phyloP scores from a whole-genome alignment of 2,797 vertebrate species.

The Prunella strophiata region DNA sequence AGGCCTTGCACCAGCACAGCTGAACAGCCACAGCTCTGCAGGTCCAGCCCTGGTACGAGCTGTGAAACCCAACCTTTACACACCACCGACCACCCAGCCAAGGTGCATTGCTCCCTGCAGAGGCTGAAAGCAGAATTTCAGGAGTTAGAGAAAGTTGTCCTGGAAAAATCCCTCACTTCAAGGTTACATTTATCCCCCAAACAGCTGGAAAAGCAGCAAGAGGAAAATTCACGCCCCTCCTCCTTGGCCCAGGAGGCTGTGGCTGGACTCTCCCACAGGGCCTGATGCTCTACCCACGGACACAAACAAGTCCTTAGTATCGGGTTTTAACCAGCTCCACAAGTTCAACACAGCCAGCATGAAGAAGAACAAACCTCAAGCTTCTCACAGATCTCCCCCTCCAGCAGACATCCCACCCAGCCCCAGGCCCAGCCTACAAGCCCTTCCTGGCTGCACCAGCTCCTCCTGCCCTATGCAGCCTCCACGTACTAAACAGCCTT shows the following conservation, averaged over 20 bases:
- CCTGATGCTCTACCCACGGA: not conserved
- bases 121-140: not conserved
- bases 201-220: not conserved
- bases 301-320: not conserved
- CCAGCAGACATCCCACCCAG: not conserved
- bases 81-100: not conserved
- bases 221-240: not conserved
- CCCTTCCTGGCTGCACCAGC: not conserved
- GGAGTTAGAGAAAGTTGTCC: not conserved
- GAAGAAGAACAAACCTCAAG: not conserved
- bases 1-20: not conserved
- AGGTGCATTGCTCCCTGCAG: not conserved
- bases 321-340: not conserved
- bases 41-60: fast-evolving
- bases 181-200: not conserved
- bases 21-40: not conserved
- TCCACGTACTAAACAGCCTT: not conserved
- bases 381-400: not conserved
- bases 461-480: not conserved
- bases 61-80: not conserved
- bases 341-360: not conserved
- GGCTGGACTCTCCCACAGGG: not conserved
- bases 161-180: not conserved
- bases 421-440: not conserved
- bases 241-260: not conserved